Base-by-base conservation (phyloP, 2,113 vertebrate species). In the Macheiramphus alcinus region DNA sequence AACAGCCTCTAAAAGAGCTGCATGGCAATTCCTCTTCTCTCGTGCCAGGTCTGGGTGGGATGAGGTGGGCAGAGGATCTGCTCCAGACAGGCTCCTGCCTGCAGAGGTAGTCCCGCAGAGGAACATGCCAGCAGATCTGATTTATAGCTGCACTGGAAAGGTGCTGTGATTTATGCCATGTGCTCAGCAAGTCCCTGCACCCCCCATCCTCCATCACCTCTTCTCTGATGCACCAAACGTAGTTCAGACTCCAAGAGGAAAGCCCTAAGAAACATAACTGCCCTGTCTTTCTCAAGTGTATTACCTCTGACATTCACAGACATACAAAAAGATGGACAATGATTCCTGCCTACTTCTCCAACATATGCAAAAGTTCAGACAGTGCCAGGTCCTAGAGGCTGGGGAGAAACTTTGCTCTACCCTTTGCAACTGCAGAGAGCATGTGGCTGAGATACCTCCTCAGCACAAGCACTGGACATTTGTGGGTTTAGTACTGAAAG, bases 311-410 rank as follows among this genome's bases (percentile, higher is more conserved):
- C 22, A 6, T 58, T 73, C 75, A 61, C 11, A 25, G 56, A n/a
- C 0, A 0, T 6, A 47, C 2, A 2, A 47, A 45, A 59, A 73
- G 61, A 56, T 3, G 10, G 25, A 48, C 0, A 0, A 56, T 4
- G 36, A 67, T 58, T 84, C 80, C 80, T 17, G 18, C 50, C 50
- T 22, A 7, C 45, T 50, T 29, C 68, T 48, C 25, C 70, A 74
- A 56, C 48, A 20, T 1, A 13, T 0, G 19, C 42, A 52, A 29
- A 65, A 84, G 25, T 75, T 84, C 65, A 87, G 26, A 26, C 17
- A 31, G 12, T 29, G 42, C 36, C 80, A 70, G 16, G 27, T 61
- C 73, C 26, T 18, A 59, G 8, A 31, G 45, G 32, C 21, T 76
- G 42, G 21, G n/a, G 20, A 63, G 11, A 27, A 84, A 36, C 16